Evolutionary conservation across 2,113 vertebrate genomes (phyloP).

Genomic region (Podarcis cretensis): DNA sequence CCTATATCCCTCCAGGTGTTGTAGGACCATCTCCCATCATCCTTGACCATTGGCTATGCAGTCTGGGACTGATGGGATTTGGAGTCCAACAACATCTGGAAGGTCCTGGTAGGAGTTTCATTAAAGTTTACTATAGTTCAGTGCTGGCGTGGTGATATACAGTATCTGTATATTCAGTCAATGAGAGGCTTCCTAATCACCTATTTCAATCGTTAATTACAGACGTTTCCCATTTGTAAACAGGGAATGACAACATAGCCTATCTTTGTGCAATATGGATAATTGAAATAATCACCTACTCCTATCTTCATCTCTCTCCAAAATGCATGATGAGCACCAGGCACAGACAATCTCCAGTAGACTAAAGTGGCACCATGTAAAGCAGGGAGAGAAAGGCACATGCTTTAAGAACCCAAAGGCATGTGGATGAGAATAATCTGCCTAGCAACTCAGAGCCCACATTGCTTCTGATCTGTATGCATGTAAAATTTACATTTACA

Average conservation of each 20-base stretch:
- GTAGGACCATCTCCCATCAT: not conserved
- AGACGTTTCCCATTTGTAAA: slow-evolving; percentile 66
- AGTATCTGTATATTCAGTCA: not conserved
- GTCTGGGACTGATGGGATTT: not conserved
- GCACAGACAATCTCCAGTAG: slow-evolving; percentile 51
- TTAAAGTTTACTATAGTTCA: not conserved
- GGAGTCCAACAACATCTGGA: not conserved
- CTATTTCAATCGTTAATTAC: slow-evolving; percentile 49
- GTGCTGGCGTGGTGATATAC: not conserved
- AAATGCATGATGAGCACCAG: slow-evolving; percentile 52
- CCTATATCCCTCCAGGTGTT: not conserved
- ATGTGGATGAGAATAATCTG: not conserved
- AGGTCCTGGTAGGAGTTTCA: not conserved
- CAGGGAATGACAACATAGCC: slow-evolving; percentile 60
- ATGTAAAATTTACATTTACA: not conserved
- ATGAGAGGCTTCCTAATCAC: slow-evolving; percentile 30
- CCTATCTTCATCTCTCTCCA: slow-evolving; percentile 69
- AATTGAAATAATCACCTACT: slow-evolving; percentile 71
- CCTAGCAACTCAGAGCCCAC: not conserved
- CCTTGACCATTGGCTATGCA: not conserved
- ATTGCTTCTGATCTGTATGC: not conserved
- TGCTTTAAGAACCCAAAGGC: accelerated
- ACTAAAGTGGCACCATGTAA: slow-evolving; percentile 45
- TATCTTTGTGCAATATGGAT: slow-evolving; percentile 62
- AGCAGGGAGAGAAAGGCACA: slow-evolving; percentile 2